Conservation (phyloP, 2,797 vertebrate genomes). For the Microchirus variegatus region DNA sequence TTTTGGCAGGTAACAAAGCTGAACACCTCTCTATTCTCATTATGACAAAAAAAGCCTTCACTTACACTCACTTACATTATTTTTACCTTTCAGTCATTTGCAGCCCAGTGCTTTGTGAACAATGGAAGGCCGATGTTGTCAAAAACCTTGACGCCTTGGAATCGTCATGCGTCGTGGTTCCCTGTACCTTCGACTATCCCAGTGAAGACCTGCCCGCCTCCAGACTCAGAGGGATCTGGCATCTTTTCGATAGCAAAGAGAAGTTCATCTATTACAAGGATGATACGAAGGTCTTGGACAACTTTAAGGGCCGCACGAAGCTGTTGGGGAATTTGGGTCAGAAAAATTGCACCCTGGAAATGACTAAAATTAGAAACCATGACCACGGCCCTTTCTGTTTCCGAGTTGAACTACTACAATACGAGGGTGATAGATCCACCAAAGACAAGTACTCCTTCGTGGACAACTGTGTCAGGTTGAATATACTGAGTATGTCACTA, state of each 20-base stretch:
- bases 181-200: slow-evolving; percentile 69
- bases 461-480: slow-evolving; percentile 35
- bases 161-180: slow-evolving; percentile 73
- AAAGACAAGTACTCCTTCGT: slow-evolving; percentile 52
- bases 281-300: accelerated
- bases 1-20: slow-evolving; percentile 46
- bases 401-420: slow-evolving; percentile 19
- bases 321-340: slow-evolving; percentile 53
- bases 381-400: slow-evolving; percentile 67
- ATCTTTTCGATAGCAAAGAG: background rate
- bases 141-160: slow-evolving; percentile 37
- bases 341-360: slow-evolving; percentile 70
- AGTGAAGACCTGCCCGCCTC: slow-evolving; percentile 11
- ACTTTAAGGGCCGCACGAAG: slow-evolving; percentile 50
- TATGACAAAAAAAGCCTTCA: too few relatives aligned
- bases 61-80: too few relatives aligned
- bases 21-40: background rate
- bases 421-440: accelerated
- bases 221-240: slow-evolving; percentile 64
- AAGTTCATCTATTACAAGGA: slow-evolving; percentile 47
- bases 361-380: slow-evolving; percentile 34
- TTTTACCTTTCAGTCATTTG: slow-evolving; percentile 33
- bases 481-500: slow-evolving; percentile 43
- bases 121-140: slow-evolving; percentile 51
- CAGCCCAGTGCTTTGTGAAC: slow-evolving; percentile 12